Conservation (phyloP, 2,113 vertebrate species). For the Proteles cristata region DNA sequence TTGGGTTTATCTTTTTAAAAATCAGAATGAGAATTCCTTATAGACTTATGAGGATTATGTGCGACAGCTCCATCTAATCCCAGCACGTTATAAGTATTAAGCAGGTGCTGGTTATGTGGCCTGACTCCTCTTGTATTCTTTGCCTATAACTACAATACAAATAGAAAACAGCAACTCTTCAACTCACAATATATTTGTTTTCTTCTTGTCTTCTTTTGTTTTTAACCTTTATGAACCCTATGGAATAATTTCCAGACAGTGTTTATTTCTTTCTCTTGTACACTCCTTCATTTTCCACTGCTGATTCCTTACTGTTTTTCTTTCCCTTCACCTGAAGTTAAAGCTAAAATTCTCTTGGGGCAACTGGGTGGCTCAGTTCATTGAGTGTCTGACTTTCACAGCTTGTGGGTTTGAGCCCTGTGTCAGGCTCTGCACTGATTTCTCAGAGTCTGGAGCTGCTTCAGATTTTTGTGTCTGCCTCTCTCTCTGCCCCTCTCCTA, state of each 20-base stretch:
- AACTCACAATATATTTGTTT: neutral
- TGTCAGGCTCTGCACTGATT: too few species aligned
- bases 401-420: too few species aligned
- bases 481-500: too few species aligned
- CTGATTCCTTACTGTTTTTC: neutral
- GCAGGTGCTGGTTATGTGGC: neutral
- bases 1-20: neutral
- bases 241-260: neutral
- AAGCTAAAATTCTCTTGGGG: neutral
- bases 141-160: neutral
- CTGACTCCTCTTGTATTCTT: neutral
- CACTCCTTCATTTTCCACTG: neutral
- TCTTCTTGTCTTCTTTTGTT: conserved; percentile 8
- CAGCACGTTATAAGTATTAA: neutral
- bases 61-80: neutral
- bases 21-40: neutral
- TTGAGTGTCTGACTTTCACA: too few species aligned
- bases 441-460: too few species aligned
- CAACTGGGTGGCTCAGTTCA: too few species aligned
- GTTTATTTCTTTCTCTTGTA: neutral
- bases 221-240: neutral
- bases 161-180: neutral
- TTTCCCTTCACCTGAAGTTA: neutral
- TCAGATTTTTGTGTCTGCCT: too few species aligned
- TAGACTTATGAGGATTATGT: neutral